Conservation (phyloP, 2,888 invertebrate species). For the Stenurella melanura region DNA sequence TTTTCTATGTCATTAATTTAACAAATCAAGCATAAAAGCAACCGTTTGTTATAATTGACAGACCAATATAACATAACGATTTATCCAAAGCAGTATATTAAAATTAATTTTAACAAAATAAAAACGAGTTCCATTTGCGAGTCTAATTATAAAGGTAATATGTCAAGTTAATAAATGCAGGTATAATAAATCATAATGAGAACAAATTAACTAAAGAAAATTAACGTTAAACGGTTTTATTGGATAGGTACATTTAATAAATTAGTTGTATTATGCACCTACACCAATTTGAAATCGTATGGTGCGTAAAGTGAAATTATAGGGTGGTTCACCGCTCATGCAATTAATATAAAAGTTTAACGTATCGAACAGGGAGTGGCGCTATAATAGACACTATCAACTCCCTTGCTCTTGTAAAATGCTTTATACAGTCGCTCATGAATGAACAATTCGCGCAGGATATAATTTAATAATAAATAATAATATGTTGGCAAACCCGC, state of each 20-base stretch:
- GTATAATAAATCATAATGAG: slow-evolving; percentile 32
- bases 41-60: slow-evolving; percentile 13
- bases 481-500: slow-evolving; percentile 64
- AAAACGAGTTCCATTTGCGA: slow-evolving; percentile 17
- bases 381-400: slow-evolving; percentile 39
- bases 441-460: slow-evolving; percentile 63
- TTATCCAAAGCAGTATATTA: neutral
- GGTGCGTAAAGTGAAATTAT: slow-evolving; percentile 38
- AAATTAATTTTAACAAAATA: slow-evolving; percentile 14
- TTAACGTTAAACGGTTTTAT: slow-evolving; percentile 32
- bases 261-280: slow-evolving; percentile 34
- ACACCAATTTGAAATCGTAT: slow-evolving; percentile 37
- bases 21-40: slow-evolving; percentile 26
- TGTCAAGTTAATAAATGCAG: slow-evolving; percentile 23
- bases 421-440: slow-evolving; percentile 55
- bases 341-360: slow-evolving; percentile 37
- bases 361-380: slow-evolving; percentile 39
- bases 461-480: slow-evolving; percentile 66
- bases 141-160: slow-evolving; percentile 20
- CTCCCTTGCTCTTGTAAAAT: slow-evolving; percentile 30
- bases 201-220: slow-evolving; percentile 24
- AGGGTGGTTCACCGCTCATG: slow-evolving; percentile 36
- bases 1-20: slow-evolving; percentile 27
- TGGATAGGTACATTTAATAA: slow-evolving; percentile 31
- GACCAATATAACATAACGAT: slow-evolving; percentile 9